These are phyloP conservation scores for Eilema caniola DNA, from an alignment of 2,888 invertebrate genomes.

Conservation along the genomic window DNA sequence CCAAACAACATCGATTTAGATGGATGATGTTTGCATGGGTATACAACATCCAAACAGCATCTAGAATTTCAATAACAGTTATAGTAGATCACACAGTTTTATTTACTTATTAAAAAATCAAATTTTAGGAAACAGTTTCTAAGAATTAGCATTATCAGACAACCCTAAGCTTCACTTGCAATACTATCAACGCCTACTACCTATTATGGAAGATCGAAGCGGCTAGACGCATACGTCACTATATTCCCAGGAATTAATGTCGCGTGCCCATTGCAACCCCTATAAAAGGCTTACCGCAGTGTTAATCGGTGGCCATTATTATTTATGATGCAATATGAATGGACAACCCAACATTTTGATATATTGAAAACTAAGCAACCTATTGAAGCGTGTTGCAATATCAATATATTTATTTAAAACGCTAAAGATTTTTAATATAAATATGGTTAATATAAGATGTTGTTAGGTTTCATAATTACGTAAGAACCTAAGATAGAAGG, in stretches of 20 bases:
- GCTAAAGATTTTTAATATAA: too few relatives aligned
- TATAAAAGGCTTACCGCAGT: conserved; percentile 61
- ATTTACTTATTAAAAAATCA: not conserved
- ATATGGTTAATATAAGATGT: too few relatives aligned
- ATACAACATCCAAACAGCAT: too few relatives aligned
- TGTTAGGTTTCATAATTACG: too few relatives aligned
- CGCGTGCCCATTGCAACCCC: conserved; percentile 49
- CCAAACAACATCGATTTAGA: too few relatives aligned
- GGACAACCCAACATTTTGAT: conserved; percentile 39
- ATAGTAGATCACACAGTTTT: not conserved
- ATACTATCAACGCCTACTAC: conserved; percentile 32
- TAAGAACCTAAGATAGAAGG: too few relatives aligned
- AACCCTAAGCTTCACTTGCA: not conserved
- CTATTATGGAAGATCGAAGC: conserved; percentile 65
- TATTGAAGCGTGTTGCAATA: not conserved
- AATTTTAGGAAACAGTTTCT: not conserved
- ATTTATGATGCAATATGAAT: conserved; percentile 61
- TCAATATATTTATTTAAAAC: too few relatives aligned
- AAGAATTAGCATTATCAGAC: not conserved
- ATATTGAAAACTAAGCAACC: not conserved
- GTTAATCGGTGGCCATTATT: conserved; percentile 67
- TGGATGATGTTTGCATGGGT: too few relatives aligned
- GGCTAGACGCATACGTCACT: conserved; percentile 58
- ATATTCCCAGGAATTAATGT: conserved; percentile 65
- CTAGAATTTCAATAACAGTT: too few relatives aligned